These are phyloP conservation scores for Pentamera pediparva DNA, from an alignment of 53 echinoderm and acorn worm species.

Conservation along the genomic window DNA sequence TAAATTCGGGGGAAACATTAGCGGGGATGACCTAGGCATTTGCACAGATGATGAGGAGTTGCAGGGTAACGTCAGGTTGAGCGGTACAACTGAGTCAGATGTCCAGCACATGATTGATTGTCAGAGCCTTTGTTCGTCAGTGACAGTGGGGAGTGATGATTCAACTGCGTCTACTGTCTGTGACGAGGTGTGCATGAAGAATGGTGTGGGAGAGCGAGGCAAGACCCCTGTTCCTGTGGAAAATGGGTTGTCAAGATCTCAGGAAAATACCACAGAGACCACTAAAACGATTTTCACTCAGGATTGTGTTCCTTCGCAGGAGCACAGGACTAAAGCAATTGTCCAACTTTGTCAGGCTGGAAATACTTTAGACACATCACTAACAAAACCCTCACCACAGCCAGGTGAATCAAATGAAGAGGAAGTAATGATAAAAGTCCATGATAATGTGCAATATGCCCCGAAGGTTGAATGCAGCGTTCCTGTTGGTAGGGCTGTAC, in stretches of 20 bases:
- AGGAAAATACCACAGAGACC: no score
- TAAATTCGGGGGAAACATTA: background rate
- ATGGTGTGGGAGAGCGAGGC: background rate
- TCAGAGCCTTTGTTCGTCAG: constrained; percentile 26
- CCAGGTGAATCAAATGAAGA: background rate
- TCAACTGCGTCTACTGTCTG: constrained; percentile 23
- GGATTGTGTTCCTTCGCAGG: no score
- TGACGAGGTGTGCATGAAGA: background rate
- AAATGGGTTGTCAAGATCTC: no score
- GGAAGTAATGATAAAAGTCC: background rate
- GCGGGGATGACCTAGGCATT: background rate
- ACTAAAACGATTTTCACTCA: no score
- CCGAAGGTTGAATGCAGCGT: background rate
- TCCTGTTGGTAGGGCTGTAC: background rate
- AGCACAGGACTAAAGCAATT: no score
- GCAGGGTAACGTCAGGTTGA: background rate
- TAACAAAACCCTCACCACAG: no score
- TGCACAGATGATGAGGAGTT: no score
- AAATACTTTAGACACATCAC: no score
- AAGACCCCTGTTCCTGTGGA: background rate
- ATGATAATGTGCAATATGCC: constrained; percentile 13
- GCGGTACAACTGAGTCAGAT: background rate
- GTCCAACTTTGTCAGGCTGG: no score
- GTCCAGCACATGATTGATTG: constrained; percentile 2
- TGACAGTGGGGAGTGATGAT: constrained; percentile 19